phyloP scores from a whole-genome alignment of 2,113 vertebrate genomes.

The Accipiter virgatus region DNA sequence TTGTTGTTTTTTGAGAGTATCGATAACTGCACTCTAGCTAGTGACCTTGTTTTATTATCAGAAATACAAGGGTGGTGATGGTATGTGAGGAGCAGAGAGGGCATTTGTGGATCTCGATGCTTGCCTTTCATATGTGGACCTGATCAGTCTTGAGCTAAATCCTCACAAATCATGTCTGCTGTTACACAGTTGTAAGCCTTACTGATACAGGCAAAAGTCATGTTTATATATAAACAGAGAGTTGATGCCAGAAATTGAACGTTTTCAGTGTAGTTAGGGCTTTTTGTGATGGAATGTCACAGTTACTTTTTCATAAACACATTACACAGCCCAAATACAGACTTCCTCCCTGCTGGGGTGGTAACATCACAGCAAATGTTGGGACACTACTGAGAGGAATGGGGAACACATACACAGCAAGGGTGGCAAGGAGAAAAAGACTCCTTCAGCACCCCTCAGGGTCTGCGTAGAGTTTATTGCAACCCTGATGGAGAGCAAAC shows the following conservation, averaged over 20 bases:
- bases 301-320: neutral
- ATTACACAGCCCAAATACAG: neutral
- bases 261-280: neutral
- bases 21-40: neutral
- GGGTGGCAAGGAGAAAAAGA: neutral
- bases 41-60: neutral
- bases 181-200: neutral
- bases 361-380: neutral
- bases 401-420: neutral
- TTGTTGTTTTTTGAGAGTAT: neutral
- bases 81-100: too few species aligned
- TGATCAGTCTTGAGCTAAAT: neutral
- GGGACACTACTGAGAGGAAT: neutral
- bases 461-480: neutral
- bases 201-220: neutral
- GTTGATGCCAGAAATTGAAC: neutral
- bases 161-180: neutral
- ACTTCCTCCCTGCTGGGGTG: neutral
- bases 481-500: neutral
- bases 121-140: neutral
- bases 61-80: accelerated
- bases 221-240: neutral
- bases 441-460: neutral
- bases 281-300: neutral
- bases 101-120: neutral